Percentiles rank a stretch among this genome's conserved stretches.
phyloP scores from a whole-genome alignment of 2,113 vertebrate species.

The Halichoerus grypus region DNA sequence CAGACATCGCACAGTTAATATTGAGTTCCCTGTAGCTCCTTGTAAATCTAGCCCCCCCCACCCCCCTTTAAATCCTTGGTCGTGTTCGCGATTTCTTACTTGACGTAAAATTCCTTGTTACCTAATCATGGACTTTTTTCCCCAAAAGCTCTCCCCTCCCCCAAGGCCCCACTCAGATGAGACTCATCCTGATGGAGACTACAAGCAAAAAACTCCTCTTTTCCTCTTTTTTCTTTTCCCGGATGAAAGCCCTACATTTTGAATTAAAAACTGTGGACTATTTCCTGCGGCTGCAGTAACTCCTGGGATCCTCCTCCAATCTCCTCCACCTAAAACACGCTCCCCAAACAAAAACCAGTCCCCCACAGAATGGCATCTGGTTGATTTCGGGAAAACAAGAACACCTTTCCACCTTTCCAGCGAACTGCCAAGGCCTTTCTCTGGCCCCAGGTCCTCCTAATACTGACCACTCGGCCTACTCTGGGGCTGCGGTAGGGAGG shows the following conservation, averaged over 20 bases:
- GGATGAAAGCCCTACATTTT: slow-evolving; percentile 52
- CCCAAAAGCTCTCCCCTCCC: background rate
- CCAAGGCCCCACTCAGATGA: background rate
- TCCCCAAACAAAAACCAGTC: background rate
- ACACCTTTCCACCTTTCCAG: background rate
- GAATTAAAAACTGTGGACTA: slow-evolving; percentile 41
- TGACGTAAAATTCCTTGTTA: slow-evolving; percentile 83
- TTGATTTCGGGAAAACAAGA: background rate
- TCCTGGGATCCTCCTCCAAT: background rate
- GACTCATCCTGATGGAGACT: background rate
- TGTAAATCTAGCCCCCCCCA: slow-evolving; percentile 84
- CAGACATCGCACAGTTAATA: slow-evolving; percentile 79
- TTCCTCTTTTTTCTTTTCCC: background rate
- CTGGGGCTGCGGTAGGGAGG: background rate
- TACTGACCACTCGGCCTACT: background rate
- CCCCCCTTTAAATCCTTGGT: slow-evolving; percentile 72
- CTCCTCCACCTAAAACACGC: background rate
- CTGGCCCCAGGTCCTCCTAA: background rate
- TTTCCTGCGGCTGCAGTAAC: background rate
- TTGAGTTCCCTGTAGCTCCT: slow-evolving; percentile 81
- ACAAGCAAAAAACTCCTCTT: background rate
- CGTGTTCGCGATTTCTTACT: slow-evolving; percentile 79
- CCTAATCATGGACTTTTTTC: slow-evolving; percentile 67
- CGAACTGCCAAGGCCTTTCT: background rate
- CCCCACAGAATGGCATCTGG: background rate